Conservation (phyloP, 1,140 invertebrate species). For the Caerostris extrusa region DNA sequence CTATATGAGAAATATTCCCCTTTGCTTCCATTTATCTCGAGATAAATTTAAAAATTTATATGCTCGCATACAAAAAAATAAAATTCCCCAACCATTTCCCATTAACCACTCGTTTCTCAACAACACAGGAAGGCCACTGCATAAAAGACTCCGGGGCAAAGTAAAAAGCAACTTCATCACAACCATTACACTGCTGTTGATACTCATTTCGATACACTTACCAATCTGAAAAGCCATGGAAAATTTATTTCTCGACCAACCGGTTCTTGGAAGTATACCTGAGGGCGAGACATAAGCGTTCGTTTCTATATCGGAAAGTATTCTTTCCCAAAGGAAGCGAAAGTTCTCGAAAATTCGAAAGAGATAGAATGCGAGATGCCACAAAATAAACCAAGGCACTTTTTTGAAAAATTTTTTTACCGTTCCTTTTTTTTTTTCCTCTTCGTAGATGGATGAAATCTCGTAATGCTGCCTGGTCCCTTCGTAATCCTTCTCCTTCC, state of each 20-base stretch:
- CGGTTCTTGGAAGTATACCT: not conserved
- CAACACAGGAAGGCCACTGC: not conserved
- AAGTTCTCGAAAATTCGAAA: not conserved
- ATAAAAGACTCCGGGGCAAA: not conserved
- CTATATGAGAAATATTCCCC: no score
- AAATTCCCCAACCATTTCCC: no score
- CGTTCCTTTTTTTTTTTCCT: not conserved
- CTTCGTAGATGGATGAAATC: not conserved
- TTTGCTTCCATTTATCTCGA: no score
- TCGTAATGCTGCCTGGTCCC: constrained; percentile 34
- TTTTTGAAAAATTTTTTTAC: not conserved
- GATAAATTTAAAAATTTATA: no score
- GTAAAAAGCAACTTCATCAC: not conserved
- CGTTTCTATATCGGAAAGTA: not conserved
- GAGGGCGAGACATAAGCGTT: not conserved
- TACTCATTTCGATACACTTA: not conserved
- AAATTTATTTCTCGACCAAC: constrained; percentile 27
- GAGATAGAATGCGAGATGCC: not conserved
- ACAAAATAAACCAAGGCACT: not conserved
- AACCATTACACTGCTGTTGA: not conserved
- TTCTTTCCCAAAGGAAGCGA: not conserved
- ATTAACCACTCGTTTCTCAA: not conserved
- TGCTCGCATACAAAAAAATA: no score
- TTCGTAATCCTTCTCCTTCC: not conserved
- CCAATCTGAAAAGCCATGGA: constrained; percentile 29